These are phyloP conservation scores for Drosophila limbata DNA, from an alignment of 2,888 invertebrate genomes.

Conservation along the genomic window DNA sequence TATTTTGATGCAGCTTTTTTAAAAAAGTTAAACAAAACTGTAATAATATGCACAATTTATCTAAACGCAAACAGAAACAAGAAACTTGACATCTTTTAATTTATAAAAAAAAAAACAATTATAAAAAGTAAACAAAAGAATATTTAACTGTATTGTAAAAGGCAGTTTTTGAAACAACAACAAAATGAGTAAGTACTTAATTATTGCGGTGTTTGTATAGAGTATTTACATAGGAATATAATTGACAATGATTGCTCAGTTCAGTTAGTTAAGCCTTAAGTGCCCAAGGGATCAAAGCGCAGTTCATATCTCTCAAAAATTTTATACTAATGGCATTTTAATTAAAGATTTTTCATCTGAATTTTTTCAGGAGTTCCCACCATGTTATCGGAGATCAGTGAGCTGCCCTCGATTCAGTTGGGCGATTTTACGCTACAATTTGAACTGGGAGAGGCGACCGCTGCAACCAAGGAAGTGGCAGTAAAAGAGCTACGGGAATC, in stretches of 20 bases:
- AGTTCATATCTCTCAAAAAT: neutral
- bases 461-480: conserved; percentile 89
- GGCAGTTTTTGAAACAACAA: conserved; percentile 13
- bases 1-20: conserved; percentile 22
- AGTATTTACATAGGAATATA: conserved; percentile 28
- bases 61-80: conserved; percentile 15
- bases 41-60: conserved; percentile 51
- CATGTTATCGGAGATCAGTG: conserved; percentile 90
- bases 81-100: conserved; percentile 24
- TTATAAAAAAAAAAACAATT: conserved; percentile 9
- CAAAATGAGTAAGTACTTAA: conserved; percentile 78
- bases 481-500: conserved; percentile 90
- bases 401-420: conserved; percentile 89
- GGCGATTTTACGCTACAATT: conserved; percentile 87
- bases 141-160: conserved; percentile 24
- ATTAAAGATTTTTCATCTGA: conserved; percentile 17
- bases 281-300: conserved; percentile 22
- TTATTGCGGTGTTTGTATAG: conserved; percentile 20
- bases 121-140: conserved; percentile 22
- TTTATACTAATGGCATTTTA: conserved; percentile 35
- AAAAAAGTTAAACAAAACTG: conserved; percentile 18
- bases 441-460: conserved; percentile 89
- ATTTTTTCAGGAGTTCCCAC: conserved; percentile 87
- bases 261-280: conserved; percentile 16
- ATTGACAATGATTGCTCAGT: conserved; percentile 36